A percentile compares a stretch with the other conserved stretches of the same genome.
Conservation (phyloP, 1,140 invertebrate genomes). For the Drosophila repleta region DNA sequence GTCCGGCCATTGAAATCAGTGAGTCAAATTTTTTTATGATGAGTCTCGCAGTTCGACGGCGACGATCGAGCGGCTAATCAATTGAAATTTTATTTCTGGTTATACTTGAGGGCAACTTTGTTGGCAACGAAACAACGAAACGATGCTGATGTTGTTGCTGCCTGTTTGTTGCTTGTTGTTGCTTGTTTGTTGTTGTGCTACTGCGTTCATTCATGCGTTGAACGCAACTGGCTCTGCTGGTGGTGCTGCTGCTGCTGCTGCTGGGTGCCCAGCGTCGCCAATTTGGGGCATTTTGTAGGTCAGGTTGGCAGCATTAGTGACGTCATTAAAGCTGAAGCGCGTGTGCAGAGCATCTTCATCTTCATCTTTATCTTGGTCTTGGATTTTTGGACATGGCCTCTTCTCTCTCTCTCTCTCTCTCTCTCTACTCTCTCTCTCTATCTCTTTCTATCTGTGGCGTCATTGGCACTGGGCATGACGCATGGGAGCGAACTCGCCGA, state of each 20-base stretch:
- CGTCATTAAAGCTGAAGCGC: slow-evolving; percentile 48
- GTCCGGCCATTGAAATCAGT: slow-evolving; percentile 23
- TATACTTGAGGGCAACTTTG: slow-evolving; percentile 41
- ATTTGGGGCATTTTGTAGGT: slow-evolving; percentile 56
- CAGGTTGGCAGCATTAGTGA: slow-evolving; percentile 55
- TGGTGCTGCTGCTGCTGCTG: not conserved
- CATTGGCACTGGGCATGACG: slow-evolving; percentile 52
- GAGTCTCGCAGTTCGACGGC: slow-evolving; percentile 23
- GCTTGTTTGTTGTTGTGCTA: slow-evolving; percentile 9
- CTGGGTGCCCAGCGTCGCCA: slow-evolving; percentile 24
- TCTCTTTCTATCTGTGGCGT: slow-evolving; percentile 37
- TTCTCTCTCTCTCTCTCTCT: not conserved
- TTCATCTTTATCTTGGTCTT: too few relatives aligned
- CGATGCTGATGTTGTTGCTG: slow-evolving; percentile 12
- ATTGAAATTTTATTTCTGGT: slow-evolving; percentile 44
- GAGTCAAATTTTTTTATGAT: slow-evolving; percentile 50
- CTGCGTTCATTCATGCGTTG: slow-evolving; percentile 38
- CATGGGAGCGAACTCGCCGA: slow-evolving; percentile 27
- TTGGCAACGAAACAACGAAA: slow-evolving; percentile 36
- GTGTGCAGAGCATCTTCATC: slow-evolving; percentile 33
- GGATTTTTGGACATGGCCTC: not conserved
- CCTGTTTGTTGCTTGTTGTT: slow-evolving; percentile 6
- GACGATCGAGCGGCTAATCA: slow-evolving; percentile 40
- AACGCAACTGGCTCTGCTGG: slow-evolving; percentile 4
- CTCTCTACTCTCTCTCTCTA: not conserved